Base-by-base conservation (phyloP, 1,140 invertebrate species). In the Drosophila trapezifrons region DNA sequence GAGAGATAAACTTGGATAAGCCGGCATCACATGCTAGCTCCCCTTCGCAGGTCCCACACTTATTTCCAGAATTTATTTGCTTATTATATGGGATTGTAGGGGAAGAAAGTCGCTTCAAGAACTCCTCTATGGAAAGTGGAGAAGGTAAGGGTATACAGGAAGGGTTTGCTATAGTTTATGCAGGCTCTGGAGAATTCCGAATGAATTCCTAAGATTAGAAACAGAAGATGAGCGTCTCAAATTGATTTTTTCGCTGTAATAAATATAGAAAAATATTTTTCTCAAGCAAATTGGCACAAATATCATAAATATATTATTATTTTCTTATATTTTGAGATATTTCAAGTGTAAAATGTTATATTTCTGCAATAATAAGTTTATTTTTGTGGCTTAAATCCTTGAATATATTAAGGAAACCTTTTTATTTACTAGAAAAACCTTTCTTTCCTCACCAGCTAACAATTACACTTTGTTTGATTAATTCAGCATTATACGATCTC, bases 1-100 rank as follows among this genome's bases (percentile, higher is more conserved):
- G 49, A 27, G 29, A 35, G 63, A 37, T 65, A 58, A 32, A 64
- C 37, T 60, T 42, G 60, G 60, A 64, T 64, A 64, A 64, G 60
- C 60, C 35, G 37, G 20, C 60, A 60, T 64, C 60, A 64, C 60
- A 60, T 64, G 60, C 55, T 32, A 37, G 51, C 22, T 54, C 4
- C 51, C 32, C 18, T 37, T n/a, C 37, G 8, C 37, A 38, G 37
- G 13, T 15, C 37, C 15, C 15, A n/a, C 6, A 0, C 15, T 7
- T 38, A n/a, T 38, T 54, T n/a, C 9, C 32, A 9, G 18, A 37
- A n/a, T 20, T 0, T 42, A 52, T 20, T 4, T 10, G 22, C 13
- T 15, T n/a, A 18, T 15, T 4, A 10, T 32, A 10, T 0, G 27
- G 17, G 29, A 54, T 20, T 37, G 49, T 35, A 15, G 29, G 12